Evolutionary conservation across 2,113 vertebrate genomes (phyloP).

Genomic region (Zosterops hypoxanthus): DNA sequence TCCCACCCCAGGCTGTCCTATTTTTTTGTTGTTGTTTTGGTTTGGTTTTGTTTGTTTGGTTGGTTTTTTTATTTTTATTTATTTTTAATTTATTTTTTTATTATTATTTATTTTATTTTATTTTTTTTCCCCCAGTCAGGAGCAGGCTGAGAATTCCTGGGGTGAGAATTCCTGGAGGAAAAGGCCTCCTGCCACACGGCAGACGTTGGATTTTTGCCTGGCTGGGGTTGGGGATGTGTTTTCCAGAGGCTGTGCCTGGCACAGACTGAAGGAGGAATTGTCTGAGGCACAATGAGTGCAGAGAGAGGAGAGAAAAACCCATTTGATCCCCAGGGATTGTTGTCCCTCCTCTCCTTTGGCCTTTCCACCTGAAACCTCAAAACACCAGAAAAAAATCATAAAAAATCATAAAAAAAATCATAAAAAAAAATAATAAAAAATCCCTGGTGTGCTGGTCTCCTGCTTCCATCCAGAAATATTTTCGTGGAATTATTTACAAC

Average conservation of each 20-base stretch:
- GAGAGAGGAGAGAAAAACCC: neutral
- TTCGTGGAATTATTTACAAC: neutral
- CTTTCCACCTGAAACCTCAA: neutral
- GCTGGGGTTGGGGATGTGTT: neutral
- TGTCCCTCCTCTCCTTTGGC: neutral
- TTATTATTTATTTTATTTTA: too few relatives aligned
- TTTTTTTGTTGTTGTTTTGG: too few relatives aligned
- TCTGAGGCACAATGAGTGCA: neutral
- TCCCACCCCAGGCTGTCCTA: too few relatives aligned
- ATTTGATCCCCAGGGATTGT: neutral
- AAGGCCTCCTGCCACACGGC: neutral
- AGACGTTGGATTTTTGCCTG: neutral
- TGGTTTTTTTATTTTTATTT: too few relatives aligned
- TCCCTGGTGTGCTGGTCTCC: too few relatives aligned
- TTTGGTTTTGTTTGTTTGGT: too few relatives aligned
- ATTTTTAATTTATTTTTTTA: too few relatives aligned
- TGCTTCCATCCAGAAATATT: fast-evolving
- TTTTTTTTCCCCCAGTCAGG: too few relatives aligned
- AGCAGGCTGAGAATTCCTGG: neutral
- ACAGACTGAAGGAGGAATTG: neutral
- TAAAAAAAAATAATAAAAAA: neutral
- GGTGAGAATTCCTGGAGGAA: neutral
- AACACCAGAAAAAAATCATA: fast-evolving
- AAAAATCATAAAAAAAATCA: neutral
- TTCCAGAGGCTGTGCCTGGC: neutral